These are phyloP conservation scores for Aelia acuminata DNA, from an alignment of 2,888 invertebrate genomes.

Conservation along the genomic window DNA sequence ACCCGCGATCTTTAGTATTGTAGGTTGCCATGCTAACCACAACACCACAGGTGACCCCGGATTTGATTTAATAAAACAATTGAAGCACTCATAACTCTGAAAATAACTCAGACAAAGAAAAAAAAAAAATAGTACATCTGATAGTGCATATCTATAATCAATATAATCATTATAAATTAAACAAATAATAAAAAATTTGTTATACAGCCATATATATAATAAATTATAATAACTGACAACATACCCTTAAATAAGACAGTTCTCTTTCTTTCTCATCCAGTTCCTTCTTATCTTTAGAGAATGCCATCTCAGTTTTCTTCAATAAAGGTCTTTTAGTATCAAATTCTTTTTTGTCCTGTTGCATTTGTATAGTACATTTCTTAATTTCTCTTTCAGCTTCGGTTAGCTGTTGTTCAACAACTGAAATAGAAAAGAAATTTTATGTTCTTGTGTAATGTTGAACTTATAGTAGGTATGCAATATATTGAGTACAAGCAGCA, in stretches of 20 bases:
- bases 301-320: conserved; percentile 78
- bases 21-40: too few relatives aligned
- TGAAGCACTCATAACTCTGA: too few relatives aligned
- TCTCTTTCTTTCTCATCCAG: conserved; percentile 75
- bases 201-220: too few relatives aligned
- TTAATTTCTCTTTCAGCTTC: conserved; percentile 85
- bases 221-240: conserved; percentile 56
- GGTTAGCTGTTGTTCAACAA: conserved; percentile 81
- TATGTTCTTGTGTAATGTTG: not conserved
- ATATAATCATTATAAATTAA: too few relatives aligned
- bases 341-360: conserved; percentile 76
- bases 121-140: too few relatives aligned
- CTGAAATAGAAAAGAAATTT: conserved; percentile 69
- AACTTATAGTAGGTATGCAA: not conserved
- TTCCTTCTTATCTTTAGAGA: conserved; percentile 76
- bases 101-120: too few relatives aligned
- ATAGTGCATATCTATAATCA: too few relatives aligned
- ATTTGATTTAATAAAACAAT: too few relatives aligned
- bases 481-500: too few relatives aligned
- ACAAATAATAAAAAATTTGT: too few relatives aligned
- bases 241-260: conserved; percentile 73
- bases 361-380: conserved; percentile 82
- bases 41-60: too few relatives aligned
- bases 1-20: too few relatives aligned
- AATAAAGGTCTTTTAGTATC: conserved; percentile 78